These are phyloP conservation scores for Eurytoma californica DNA, from an alignment of 2,888 invertebrate species.

Conservation along the genomic window DNA sequence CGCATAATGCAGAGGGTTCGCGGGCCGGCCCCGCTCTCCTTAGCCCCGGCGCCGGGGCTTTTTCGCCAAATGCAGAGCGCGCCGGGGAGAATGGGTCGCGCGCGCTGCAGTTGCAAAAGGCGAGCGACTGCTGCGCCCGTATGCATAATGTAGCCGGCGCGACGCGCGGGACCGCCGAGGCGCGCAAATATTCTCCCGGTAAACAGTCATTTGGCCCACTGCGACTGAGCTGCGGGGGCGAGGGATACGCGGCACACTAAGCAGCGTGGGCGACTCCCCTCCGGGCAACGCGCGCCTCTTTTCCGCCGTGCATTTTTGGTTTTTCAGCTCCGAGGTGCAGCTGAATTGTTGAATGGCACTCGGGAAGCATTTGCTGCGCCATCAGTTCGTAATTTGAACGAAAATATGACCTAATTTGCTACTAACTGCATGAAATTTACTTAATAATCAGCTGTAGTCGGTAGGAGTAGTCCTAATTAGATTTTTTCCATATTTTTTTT, in stretches of 20 bases:
- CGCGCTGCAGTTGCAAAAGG: constrained; percentile 24
- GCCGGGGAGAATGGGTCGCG: constrained; percentile 1
- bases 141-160: constrained; percentile 42
- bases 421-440: too few species aligned
- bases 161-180: background rate
- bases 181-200: constrained; percentile 39
- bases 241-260: background rate
- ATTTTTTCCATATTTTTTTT: too few species aligned
- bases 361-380: too few species aligned
- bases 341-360: constrained; percentile 26
- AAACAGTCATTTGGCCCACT: constrained; percentile 27
- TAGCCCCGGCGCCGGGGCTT: background rate
- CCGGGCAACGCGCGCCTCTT: background rate
- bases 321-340: background rate
- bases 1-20: constrained; percentile 35
- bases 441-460: too few species aligned
- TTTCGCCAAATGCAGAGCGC: background rate
- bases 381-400: too few species aligned
- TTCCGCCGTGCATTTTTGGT: constrained; percentile 1
- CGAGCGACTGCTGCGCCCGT: background rate
- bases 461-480: too few species aligned
- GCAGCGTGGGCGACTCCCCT: too few species aligned
- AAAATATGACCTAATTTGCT: too few species aligned
- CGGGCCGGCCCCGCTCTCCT: constrained; percentile 11
- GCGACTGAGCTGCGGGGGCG: constrained; percentile 17